Evolutionary conservation across 2,113 vertebrate species (phyloP), one percentile per base, ranked within the genome.

Genomic region (Sigmodon hispidus): DNA sequence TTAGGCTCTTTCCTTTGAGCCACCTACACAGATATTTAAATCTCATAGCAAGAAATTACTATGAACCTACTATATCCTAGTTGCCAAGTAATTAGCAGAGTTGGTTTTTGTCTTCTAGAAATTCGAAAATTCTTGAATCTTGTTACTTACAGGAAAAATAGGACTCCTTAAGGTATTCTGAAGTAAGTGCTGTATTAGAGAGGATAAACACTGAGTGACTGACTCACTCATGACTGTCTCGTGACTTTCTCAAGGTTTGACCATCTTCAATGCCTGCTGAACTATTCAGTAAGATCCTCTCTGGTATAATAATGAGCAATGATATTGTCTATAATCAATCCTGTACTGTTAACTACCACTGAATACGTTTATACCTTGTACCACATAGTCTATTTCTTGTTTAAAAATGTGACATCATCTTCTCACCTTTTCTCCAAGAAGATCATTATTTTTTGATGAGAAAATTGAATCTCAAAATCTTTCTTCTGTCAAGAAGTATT

Each of bases 21-120:
- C 34, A 84, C 10, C n/a, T 52, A 91, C 19, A 83, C n/a, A 95
- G 61, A 52, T 87, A 45, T 89, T 89, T 91, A 89, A 91, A 70
- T 80, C 50, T 73, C 26, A 21, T 29, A 57, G 8, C 67, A 57
- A 73, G 67, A 55, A 40, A 73, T 21, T 87, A 29, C 29, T 87
- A 15, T 55, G 24, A 70, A 55, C 36, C 1, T n/a, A n/a, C n/a
- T 88, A 13, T 43, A 31, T 57, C 16, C 36, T 72, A 73, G 67
- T 72, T 79, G 40, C n/a, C 50, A 94, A 63, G 21, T 85, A 75
- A 31, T 91, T 92, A 29, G 16, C 29, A 88, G 29, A 87, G 3
- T 81, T 83, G 24, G 24, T 57, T 34, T 10, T 36, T 90, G 75
- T 92, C 70, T 87, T 40, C 43, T 73, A 85, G 57, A 59, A 61